These are phyloP conservation scores for Lethocerus indicus DNA, from an alignment of 1,140 invertebrate species.

Conservation along the genomic window DNA sequence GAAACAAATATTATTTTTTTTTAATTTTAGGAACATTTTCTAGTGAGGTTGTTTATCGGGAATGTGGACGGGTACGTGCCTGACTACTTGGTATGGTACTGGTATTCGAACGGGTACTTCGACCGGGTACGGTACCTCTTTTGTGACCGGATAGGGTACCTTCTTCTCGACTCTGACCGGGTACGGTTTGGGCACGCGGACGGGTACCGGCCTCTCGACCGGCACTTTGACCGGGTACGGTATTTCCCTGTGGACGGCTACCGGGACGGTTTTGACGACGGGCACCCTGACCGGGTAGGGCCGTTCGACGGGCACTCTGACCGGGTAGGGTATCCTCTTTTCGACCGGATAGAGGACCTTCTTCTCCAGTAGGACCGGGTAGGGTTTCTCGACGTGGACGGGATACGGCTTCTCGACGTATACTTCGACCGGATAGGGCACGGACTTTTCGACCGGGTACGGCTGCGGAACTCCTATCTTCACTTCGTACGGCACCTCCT, in stretches of 20 bases:
- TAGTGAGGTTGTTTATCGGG: constrained; percentile 34
- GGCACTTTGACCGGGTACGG: constrained; percentile 39
- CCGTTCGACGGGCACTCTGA: constrained; percentile 13
- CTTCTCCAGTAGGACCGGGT: constrained; percentile 43
- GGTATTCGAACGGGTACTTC: constrained; percentile 33
- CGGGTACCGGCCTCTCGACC: constrained; percentile 30
- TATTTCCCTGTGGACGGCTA: no score
- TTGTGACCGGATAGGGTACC: constrained; percentile 2
- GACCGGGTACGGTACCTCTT: constrained; percentile 25
- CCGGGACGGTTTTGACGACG: no score
- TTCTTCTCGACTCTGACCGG: constrained; percentile 29
- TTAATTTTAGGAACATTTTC: no score
- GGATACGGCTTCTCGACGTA: constrained; percentile 32
- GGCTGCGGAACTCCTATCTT: constrained; percentile 12
- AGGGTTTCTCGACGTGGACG: constrained; percentile 23
- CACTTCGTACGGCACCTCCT: constrained; percentile 17
- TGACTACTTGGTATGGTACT: constrained; percentile 30
- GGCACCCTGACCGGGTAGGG: constrained; percentile 16
- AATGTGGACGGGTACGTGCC: constrained; percentile 35
- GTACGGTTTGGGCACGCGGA: constrained; percentile 35
- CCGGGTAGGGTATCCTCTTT: constrained; percentile 14
- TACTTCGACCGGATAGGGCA: constrained; percentile 32
- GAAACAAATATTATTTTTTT: no score
- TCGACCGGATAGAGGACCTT: constrained; percentile 38
- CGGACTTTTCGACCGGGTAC: constrained; percentile 39